A percentile compares a stretch with the other conserved stretches of the same genome.
Evolutionary conservation across 2,888 invertebrate species (phyloP).

Genomic region (Lasioglossum zephyrum): DNA sequence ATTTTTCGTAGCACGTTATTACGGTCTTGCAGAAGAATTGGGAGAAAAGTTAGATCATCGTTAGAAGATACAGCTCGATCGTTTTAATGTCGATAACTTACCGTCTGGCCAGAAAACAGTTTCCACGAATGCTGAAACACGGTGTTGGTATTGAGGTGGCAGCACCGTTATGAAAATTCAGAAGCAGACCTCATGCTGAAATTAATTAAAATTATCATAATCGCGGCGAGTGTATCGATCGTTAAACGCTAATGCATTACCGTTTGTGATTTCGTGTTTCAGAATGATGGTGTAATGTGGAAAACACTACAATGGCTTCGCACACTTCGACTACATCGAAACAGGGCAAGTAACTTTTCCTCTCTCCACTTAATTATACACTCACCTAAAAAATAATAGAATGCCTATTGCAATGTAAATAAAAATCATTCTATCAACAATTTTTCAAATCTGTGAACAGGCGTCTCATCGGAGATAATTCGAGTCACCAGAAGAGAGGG

Average conservation of each 20-base stretch:
- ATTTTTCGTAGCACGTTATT: not conserved
- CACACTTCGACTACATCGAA: slow-evolving; percentile 74
- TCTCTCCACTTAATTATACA: not conserved
- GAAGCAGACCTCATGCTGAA: too few relatives aligned
- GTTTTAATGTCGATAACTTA: slow-evolving; percentile 74
- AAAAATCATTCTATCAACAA: not conserved
- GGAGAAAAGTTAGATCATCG: not conserved
- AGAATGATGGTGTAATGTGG: slow-evolving; percentile 79
- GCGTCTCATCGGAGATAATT: slow-evolving; percentile 75
- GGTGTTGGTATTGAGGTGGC: slow-evolving; percentile 53
- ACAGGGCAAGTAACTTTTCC: slow-evolving; percentile 69
- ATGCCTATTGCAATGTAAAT: not conserved
- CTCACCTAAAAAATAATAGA: not conserved
- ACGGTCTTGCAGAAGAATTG: not conserved
- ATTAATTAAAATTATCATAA: not conserved
- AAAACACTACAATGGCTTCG: slow-evolving; percentile 74
- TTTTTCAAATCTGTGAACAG: slow-evolving; percentile 45
- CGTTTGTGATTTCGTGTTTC: slow-evolving; percentile 56
- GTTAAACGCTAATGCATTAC: too few relatives aligned
- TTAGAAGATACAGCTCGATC: not conserved
- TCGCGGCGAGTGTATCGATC: not conserved
- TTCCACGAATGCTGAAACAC: slow-evolving; percentile 34
- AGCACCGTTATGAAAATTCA: slow-evolving; percentile 30
- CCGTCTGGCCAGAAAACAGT: slow-evolving; percentile 59
- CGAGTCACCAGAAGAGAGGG: slow-evolving; percentile 71